Evolutionary conservation across 1,140 invertebrate species (phyloP).

Genomic region (Atta texana): DNA sequence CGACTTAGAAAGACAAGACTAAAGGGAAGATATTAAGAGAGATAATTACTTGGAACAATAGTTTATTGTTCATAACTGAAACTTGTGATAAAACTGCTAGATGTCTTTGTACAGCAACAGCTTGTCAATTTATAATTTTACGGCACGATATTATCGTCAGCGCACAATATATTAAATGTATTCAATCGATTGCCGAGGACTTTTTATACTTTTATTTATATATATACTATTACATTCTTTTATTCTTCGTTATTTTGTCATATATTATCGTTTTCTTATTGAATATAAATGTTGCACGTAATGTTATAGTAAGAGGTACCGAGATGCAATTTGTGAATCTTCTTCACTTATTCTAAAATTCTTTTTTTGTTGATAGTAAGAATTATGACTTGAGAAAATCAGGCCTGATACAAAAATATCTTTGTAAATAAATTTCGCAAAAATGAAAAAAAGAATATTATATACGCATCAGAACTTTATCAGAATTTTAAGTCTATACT

Average conservation of each 20-base stretch:
- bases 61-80: conserved; percentile 57
- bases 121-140: conserved; percentile 39
- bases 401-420: conserved; percentile 11
- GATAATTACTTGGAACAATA: conserved; percentile 24
- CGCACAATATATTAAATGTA: conserved; percentile 50
- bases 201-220: conserved; percentile 26
- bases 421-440: conserved; percentile 3
- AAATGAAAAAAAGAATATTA: background rate
- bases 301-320: conserved; percentile 35
- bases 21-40: background rate
- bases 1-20: background rate
- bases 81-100: conserved; percentile 52
- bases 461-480: background rate
- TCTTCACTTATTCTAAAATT: conserved; percentile 31
- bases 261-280: background rate
- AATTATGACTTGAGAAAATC: conserved; percentile 3
- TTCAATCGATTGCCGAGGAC: conserved; percentile 1
- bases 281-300: conserved; percentile 42
- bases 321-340: conserved; percentile 18
- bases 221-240: background rate
- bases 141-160: conserved; percentile 15
- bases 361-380: conserved; percentile 22
- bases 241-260: conserved; percentile 22
- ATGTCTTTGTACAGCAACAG: conserved; percentile 52
- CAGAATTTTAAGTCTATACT: background rate